These are phyloP conservation scores for Oasisia sp. DNA, from an alignment of 2,888 invertebrate species.

Conservation along the genomic window DNA sequence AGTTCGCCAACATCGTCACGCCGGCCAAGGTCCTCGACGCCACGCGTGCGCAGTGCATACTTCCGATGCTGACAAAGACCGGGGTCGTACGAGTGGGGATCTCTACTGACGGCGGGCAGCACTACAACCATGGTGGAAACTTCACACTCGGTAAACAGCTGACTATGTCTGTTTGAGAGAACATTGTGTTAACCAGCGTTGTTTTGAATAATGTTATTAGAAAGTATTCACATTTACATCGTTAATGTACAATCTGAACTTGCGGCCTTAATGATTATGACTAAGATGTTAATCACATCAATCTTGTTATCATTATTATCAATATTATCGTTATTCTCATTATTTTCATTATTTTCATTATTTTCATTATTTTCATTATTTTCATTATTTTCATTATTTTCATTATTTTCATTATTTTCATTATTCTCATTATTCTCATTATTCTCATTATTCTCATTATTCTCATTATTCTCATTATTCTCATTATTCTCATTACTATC, in stretches of 20 bases:
- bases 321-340: no score
- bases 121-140: neutral
- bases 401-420: no score
- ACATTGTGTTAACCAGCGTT: no score
- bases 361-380: no score
- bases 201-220: neutral
- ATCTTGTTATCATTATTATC: no score
- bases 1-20: neutral
- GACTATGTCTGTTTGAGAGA: neutral
- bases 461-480: no score
- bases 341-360: no score
- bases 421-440: no score
- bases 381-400: no score
- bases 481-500: no score
- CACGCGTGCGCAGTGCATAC: conserved; percentile 4
- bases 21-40: neutral
- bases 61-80: neutral
- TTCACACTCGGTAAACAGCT: neutral
- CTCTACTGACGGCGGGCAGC: neutral
- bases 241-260: neutral
- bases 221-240: neutral
- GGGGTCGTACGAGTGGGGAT: neutral
- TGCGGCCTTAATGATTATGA: neutral
- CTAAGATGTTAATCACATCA: neutral
- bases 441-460: no score